Percentiles rank a stretch among this genome's conserved stretches.
Evolutionary conservation across 2,797 vertebrate genomes (phyloP).

Genomic region (Pipistrellus pygmaeus): DNA sequence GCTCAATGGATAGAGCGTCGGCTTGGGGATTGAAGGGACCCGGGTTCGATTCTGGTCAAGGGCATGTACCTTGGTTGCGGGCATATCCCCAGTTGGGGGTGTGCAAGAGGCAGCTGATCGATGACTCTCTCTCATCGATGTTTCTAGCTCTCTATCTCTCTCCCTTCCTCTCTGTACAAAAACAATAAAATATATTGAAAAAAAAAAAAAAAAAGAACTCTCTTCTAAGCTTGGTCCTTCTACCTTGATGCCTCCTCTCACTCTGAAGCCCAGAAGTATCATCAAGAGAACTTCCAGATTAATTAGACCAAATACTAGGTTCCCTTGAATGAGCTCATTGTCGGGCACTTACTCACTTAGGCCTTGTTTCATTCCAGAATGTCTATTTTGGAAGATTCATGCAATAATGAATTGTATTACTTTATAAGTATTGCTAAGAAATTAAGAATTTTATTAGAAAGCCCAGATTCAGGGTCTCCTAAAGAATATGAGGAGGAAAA

Average conservation of each 20-base stretch:
- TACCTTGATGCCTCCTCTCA: background rate
- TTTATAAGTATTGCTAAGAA: constrained; percentile 42
- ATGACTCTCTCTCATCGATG: no score
- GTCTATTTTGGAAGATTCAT: constrained; percentile 1
- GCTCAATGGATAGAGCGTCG: no score
- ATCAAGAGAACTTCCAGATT: background rate
- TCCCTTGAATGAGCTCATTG: constrained; percentile 3
- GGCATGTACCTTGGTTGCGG: no score
- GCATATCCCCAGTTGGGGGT: no score
- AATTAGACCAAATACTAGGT: background rate
- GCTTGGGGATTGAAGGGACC: no score
- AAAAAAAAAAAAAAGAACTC: no score
- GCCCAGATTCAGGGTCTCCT: background rate
- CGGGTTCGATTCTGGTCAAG: no score
- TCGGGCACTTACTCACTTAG: background rate
- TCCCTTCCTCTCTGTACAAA: no score
- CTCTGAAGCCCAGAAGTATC: background rate
- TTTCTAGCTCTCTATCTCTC: no score
- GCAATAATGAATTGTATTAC: background rate
- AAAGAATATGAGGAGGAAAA: background rate
- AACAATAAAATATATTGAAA: no score
- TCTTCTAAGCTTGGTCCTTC: background rate
- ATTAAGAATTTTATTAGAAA: constrained; percentile 13
- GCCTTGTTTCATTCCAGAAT: background rate
- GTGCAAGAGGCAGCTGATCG: no score